A percentile compares a stretch with the other conserved stretches of the same genome.
phyloP scores from a whole-genome alignment of 1,140 invertebrate genomes.

The Rhynchophorus ferrugineus region DNA sequence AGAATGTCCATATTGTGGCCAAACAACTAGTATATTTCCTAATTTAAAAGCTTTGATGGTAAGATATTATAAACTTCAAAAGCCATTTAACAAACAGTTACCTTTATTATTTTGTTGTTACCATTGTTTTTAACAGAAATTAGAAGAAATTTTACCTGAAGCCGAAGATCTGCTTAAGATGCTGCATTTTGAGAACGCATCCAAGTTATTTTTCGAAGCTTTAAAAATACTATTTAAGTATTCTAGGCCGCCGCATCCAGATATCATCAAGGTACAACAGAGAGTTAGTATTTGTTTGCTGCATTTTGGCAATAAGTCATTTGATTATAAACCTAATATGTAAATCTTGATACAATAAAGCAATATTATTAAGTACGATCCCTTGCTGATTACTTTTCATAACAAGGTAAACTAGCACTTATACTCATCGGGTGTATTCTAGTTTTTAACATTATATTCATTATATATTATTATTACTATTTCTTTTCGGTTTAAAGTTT shows the following conservation, averaged over 20 bases:
- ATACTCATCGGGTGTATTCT: no score
- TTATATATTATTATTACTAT: no score
- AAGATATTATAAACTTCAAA: no score
- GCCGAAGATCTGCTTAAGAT: conserved; percentile 30
- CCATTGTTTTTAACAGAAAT: no score
- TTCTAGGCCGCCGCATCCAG: conserved; percentile 33
- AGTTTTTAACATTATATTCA: no score
- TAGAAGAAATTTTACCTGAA: conserved; percentile 30
- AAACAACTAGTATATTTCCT: conserved; percentile 27
- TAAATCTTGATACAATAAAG: conserved; percentile 1
- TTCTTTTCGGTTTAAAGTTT: no score
- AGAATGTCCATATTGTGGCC: conserved; percentile 31
- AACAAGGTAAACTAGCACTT: no score
- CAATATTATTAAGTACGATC: neutral
- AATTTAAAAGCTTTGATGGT: conserved; percentile 30
- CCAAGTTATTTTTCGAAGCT: conserved; percentile 27
- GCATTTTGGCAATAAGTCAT: conserved; percentile 34
- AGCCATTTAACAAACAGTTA: no score
- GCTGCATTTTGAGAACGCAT: conserved; percentile 25
- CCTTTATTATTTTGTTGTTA: no score
- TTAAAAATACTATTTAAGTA: conserved; percentile 31
- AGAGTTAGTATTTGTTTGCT: conserved; percentile 32
- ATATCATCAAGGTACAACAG: conserved; percentile 37
- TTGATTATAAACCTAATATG: conserved; percentile 24
- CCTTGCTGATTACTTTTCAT: no score